Evolutionary conservation across 2,797 vertebrate species (phyloP).

Genomic region (Loris lydekkerianus): DNA sequence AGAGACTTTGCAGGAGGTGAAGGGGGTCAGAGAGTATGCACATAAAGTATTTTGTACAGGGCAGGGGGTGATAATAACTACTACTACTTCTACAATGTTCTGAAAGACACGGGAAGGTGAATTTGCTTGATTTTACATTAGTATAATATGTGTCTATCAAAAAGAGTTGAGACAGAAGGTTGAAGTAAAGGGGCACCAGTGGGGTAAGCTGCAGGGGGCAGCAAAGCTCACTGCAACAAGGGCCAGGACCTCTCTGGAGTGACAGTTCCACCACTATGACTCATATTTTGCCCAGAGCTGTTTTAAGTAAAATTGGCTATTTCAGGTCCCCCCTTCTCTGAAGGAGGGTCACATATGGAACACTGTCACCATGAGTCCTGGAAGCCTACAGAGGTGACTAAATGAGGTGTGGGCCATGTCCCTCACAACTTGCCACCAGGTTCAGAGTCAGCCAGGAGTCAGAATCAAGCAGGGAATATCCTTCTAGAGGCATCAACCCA

Average conservation of each 20-base stretch:
- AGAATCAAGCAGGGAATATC: background rate
- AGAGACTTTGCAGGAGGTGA: background rate
- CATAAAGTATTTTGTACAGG: accelerated
- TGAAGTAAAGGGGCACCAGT: background rate
- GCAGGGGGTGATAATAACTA: background rate
- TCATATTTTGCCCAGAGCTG: background rate
- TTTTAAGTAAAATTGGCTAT: background rate
- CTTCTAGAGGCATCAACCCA: no score
- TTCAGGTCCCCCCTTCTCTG: background rate
- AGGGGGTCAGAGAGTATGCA: background rate
- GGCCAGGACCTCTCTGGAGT: background rate
- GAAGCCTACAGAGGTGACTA: background rate
- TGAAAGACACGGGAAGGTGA: background rate
- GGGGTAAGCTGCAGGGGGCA: background rate
- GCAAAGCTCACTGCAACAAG: background rate
- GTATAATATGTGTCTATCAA: background rate
- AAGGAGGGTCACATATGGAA: background rate
- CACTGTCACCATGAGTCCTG: background rate
- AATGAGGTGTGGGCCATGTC: background rate
- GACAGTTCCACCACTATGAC: background rate
- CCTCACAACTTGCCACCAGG: background rate
- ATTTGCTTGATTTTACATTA: background rate
- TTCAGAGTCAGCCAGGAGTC: background rate
- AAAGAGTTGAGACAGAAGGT: background rate
- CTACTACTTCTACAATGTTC: background rate